Conservation (phyloP, 1,140 invertebrate genomes). For the Drosophila leontia region DNA sequence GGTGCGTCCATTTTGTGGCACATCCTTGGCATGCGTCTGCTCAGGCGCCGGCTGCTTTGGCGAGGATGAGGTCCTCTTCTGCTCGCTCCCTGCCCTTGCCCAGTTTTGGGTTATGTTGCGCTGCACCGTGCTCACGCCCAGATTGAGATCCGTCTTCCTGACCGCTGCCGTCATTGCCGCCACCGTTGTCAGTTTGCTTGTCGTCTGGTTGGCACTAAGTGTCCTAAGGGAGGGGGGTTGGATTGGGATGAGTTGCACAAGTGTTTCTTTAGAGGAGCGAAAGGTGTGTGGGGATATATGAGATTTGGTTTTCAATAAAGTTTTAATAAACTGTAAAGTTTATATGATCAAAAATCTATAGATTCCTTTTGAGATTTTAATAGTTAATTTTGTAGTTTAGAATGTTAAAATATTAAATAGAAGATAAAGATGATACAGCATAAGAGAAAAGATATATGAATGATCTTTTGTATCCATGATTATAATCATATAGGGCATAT, state of each 20-base stretch:
- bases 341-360: not conserved
- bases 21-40: not conserved
- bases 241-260: slow-evolving; percentile 22
- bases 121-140: slow-evolving; percentile 7
- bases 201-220: not conserved
- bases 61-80: not conserved
- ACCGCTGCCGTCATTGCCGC: not conserved
- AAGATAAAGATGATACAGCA: not conserved
- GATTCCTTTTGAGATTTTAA: not conserved
- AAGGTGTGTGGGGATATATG: not conserved
- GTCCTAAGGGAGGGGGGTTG: slow-evolving; percentile 16
- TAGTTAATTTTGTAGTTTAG: not conserved
- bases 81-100: slow-evolving; percentile 15
- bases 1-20: not conserved
- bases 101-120: slow-evolving; percentile 12
- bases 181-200: not conserved
- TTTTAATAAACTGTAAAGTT: not conserved
- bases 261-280: slow-evolving; percentile 3
- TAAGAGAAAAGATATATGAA: not conserved
- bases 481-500: not conserved
- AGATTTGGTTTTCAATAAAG: not conserved
- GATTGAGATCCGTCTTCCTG: slow-evolving; percentile 5
- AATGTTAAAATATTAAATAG: not conserved
- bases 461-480: not conserved
- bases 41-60: not conserved